Evolutionary conservation across 2,113 vertebrate species (phyloP), one percentile per base, ranked within the genome.

Genomic region (Narcine bancroftii): DNA sequence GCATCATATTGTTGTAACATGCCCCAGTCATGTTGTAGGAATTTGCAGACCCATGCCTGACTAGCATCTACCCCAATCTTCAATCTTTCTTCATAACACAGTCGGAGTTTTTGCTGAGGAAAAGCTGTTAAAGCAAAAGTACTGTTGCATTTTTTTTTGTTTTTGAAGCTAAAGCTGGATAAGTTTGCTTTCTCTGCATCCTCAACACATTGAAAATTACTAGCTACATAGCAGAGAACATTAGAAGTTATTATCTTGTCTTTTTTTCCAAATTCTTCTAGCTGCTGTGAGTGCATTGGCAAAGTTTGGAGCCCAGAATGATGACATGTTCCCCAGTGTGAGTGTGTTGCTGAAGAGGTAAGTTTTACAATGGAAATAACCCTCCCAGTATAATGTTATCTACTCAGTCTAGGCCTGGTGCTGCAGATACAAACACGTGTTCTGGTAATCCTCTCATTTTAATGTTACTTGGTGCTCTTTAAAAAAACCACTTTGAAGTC

Each of bases 301-400:
- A 92, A 97, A 97, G 92, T 97, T 97, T 93, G 97, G 97, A 93
- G 97, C 97, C 72, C 97, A 97, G 93, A 97, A 97, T 17, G 97
- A 97, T 87, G 97, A 96, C 92, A 96, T 97, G 96, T 93, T 97
- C 66, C 96, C 97, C 92, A 97, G 97, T 83, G 95, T 97, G 93
- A 94, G 96, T 94, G 96, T 97, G 63, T 93, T 97, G 87, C 93
- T 97, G 83, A 96, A 96, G 94, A 96, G 97, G 97, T 97, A 92
- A 93, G 94, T 66, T 1, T 45, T 77, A 91, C 89, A 87, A 7
- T 60, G 15, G 50, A 85, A 53, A 29, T 85, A 36, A 36, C 3
- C 15, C 33, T 60, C 15, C 29, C 29, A 1, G 42, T 79, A 24
- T 79, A 47, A 26, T 26, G 19, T 45, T 85, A 56, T 29, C 1